Evolutionary conservation across 2,888 invertebrate genomes (phyloP).

Genomic region (Tetranychus truncatus): DNA sequence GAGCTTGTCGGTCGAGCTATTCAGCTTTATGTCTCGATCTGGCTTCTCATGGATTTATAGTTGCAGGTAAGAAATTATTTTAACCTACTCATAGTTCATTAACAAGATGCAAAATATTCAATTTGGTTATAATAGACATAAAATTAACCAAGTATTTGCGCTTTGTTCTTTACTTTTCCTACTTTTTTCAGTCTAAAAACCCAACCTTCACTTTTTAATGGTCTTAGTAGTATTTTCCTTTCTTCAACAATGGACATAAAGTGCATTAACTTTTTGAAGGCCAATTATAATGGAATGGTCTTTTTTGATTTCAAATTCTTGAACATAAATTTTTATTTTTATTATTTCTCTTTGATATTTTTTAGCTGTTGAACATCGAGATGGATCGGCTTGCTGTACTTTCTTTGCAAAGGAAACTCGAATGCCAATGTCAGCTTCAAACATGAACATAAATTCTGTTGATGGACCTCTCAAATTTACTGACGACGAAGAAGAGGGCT

Average conservation of each 20-base stretch:
- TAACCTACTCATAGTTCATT: constrained; percentile 32
- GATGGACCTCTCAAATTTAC: constrained; percentile 13
- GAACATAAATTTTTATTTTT: background rate
- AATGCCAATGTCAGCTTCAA: constrained; percentile 17
- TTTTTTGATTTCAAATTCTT: background rate
- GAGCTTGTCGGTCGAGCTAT: constrained; percentile 44
- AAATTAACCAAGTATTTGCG: too few relatives aligned
- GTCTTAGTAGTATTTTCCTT: too few relatives aligned
- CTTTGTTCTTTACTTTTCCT: too few relatives aligned
- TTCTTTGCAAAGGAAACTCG: constrained; percentile 22
- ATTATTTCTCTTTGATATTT: too few relatives aligned
- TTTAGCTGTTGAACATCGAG: constrained; percentile 23
- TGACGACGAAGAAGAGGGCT: constrained; percentile 16
- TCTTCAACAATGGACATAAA: too few relatives aligned
- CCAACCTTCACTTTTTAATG: too few relatives aligned
- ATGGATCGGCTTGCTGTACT: constrained; percentile 27
- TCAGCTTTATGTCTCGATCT: constrained; percentile 43
- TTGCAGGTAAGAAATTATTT: constrained; percentile 41
- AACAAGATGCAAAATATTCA: constrained; percentile 29
- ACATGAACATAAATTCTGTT: constrained; percentile 17
- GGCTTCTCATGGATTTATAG: constrained; percentile 46
- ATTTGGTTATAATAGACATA: too few relatives aligned
- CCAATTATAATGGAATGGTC: too few relatives aligned
- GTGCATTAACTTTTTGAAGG: too few relatives aligned
- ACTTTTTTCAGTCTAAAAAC: too few relatives aligned